Evolutionary conservation across 2,888 invertebrate genomes (phyloP), one percentile per base, ranked within the genome.

Genomic region (Caenorhabditis angaria): DNA sequence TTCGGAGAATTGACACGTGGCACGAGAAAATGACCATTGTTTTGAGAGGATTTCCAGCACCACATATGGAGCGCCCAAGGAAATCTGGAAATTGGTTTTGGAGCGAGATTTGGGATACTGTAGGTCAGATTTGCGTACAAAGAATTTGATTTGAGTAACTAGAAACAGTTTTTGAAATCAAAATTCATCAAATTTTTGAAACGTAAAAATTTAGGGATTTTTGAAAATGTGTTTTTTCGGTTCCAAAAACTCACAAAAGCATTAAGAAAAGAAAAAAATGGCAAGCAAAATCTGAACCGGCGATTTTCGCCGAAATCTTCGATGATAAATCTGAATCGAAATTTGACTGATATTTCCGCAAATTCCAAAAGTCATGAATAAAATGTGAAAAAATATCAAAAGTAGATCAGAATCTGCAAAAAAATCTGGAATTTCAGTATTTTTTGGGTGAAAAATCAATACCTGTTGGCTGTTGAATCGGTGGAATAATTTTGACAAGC

Each of bases 321-420:
- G 35, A 0, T 67, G 64, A 54, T 72, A 72, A 2, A 72, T 24
- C 35, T 72, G 67, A n/a, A 61, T n/a, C 14, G 63, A 67, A 8
- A 72, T 48, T 59, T 72, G 72, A 27, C 62, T 65, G 53, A 72
- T 57, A 28, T 72, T 67, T 25, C 72, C 72, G 20, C 67, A 67
- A 22, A 72, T 47, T 18, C 54, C 64, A 10, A 64, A 63, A 10
- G 72, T 72, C 6, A 72, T 61, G 27, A 67, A 72, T 18, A 72
- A 54, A 5, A 72, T 50, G 51, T 72, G 67, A 18, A 68, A 35
- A 12, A 72, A 58, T 2, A 67, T 61, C 2, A 72, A 61, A 24
- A 64, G 58, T 20, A 72, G 59, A 32, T 67, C 64, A 22, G 57
- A 51, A 25, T 68, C 72, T 72, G 72, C 10, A 71, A 66, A 50